These are phyloP conservation scores for Agrotis segetum DNA, from an alignment of 2,888 invertebrate genomes.

Conservation along the genomic window DNA sequence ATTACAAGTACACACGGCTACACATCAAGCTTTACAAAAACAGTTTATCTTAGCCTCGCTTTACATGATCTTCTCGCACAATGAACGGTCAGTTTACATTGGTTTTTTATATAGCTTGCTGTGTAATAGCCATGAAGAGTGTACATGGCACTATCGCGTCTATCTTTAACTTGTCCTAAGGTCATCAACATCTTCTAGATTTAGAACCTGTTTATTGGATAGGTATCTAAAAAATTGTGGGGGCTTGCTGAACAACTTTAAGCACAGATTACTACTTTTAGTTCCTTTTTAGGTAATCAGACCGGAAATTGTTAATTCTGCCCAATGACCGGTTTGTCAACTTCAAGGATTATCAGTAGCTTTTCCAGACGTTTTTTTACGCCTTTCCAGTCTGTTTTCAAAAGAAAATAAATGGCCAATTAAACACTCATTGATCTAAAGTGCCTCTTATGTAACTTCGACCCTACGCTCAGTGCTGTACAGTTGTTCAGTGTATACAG, in stretches of 20 bases:
- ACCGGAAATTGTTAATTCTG: neutral
- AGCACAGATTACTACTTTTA: neutral
- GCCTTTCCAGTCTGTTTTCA: neutral
- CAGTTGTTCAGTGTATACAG: no score
- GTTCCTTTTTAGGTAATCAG: neutral
- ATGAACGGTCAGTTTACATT: no score
- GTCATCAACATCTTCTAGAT: conserved; percentile 28
- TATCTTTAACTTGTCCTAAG: conserved; percentile 19
- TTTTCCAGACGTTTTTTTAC: neutral
- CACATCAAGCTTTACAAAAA: no score
- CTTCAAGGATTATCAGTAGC: neutral
- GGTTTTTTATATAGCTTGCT: no score
- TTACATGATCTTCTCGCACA: no score
- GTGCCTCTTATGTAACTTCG: neutral
- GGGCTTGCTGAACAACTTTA: no score
- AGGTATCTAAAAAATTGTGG: neutral
- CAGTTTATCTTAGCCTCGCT: no score
- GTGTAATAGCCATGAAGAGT: no score
- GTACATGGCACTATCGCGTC: neutral
- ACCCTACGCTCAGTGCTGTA: neutral
- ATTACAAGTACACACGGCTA: no score
- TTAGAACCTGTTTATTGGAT: conserved; percentile 35
- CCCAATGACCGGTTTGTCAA: neutral
- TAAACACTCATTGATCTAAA: neutral
- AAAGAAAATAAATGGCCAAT: no score